Base-by-base conservation (phyloP, 2,888 invertebrate species). In the Drosophila bunnanda region DNA sequence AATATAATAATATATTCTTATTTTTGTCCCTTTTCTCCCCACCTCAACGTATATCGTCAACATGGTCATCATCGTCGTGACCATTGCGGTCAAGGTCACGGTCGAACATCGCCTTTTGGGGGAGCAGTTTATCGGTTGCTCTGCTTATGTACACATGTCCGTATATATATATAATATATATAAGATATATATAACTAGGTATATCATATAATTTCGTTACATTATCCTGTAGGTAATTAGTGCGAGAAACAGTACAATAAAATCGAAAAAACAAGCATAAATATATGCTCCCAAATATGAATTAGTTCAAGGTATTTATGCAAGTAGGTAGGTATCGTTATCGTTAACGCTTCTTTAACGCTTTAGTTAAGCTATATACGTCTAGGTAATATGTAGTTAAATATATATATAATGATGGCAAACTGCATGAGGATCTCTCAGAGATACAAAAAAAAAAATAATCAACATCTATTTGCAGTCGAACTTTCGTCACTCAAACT, bases 221-320 rank as follows among this genome's bases (percentile, higher is more conserved):
- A 73, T 65, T 77, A 65, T 81, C 70, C 77, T 73, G 77, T 75
- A 77, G 66, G 80, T 78, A 85, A 88, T 86, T 72, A 85, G 89
- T 85, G 87, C 87, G 87, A 82, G 81, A 80, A 88, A 82, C 86
- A 82, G 78, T 83, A 83, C 77, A 86, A 75, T 76, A 83, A 80
- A 86, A 86, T 84, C 82, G 83, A 86, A 76, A 69, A 75, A 76
- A 79, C 76, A 82, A 78, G 82, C 82, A 78, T 68, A 79, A 50
- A 55, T 43, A 78, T 62, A 75, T 85, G 80, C 79, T 79, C 50
- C 60, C 67, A 70, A 78, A 77, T 77, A 82, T 85, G 44, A 65
- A 39, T 67, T 56, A 39, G 56, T 57, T 56, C n/a, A 60, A 61
- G 66, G 69, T 55, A 66, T 77, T 69, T 61, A 69, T 54, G 67